phyloP scores from a whole-genome alignment of 2,113 vertebrate genomes.

The Copsychus sechellarum region DNA sequence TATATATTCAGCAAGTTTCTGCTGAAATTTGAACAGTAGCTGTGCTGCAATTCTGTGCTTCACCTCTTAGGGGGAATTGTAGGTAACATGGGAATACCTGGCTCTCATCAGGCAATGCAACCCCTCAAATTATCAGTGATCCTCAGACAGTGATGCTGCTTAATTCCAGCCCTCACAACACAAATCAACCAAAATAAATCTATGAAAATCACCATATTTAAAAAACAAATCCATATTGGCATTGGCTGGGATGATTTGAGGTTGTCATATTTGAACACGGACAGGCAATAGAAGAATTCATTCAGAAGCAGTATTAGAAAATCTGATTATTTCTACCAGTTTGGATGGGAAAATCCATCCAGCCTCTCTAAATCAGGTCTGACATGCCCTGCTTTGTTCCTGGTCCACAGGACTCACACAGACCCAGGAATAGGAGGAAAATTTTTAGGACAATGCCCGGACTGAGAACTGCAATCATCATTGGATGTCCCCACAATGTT shows the following conservation, averaged over 20 bases:
- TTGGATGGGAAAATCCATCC: neutral
- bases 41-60: neutral
- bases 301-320: neutral
- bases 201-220: neutral
- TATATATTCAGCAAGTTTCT: neutral
- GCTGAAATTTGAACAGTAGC: neutral
- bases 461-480: neutral
- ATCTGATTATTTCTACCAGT: neutral
- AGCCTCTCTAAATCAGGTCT: neutral
- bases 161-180: neutral
- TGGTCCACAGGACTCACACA: neutral
- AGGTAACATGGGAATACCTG: neutral
- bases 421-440: neutral
- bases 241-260: neutral
- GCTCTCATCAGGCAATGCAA: constrained; percentile 6
- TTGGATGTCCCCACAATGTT: neutral
- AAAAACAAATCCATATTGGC: neutral
- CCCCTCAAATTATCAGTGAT: constrained; percentile 18
- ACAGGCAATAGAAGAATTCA: neutral
- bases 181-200: neutral
- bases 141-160: neutral
- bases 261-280: neutral
- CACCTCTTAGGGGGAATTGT: neutral
- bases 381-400: neutral
- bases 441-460: neutral